A percentile compares a stretch with the other conserved stretches of the same genome.
phyloP scores from a whole-genome alignment of 2,113 vertebrate species.

The Cranoglanis bouderius region DNA sequence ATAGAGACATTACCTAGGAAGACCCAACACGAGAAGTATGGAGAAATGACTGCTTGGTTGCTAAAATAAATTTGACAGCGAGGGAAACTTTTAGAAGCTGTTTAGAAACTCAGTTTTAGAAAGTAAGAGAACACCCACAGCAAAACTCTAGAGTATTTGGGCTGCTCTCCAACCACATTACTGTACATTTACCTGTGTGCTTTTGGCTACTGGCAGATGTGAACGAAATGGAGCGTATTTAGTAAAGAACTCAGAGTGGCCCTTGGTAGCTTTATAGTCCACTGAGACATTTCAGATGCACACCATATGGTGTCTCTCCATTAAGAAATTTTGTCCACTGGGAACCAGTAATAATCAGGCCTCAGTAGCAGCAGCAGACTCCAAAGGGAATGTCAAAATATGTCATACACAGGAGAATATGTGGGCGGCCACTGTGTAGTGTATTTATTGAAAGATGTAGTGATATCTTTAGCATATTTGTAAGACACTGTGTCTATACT shows the following conservation, averaged over 20 bases:
- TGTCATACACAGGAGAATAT: slow-evolving; percentile 2
- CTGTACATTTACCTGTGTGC: slow-evolving; percentile 3
- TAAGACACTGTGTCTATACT: not conserved
- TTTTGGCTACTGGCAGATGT: slow-evolving; percentile 55
- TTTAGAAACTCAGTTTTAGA: not conserved
- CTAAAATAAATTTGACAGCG: slow-evolving; percentile 3
- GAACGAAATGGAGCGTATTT: slow-evolving; percentile 59
- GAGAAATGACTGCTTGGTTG: not conserved
- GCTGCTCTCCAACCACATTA: not conserved
- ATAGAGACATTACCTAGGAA: not conserved
- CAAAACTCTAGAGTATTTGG: not conserved
- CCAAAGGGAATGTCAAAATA: slow-evolving; percentile 37
- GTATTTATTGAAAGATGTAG: slow-evolving; percentile 2
- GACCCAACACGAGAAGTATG: not conserved
- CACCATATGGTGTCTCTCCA: slow-evolving; percentile 67
- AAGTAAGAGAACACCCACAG: not conserved
- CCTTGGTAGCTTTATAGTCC: slow-evolving; percentile 53
- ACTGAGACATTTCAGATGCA: slow-evolving; percentile 58
- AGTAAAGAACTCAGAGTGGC: slow-evolving; percentile 57
- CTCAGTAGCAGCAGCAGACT: slow-evolving; percentile 52
- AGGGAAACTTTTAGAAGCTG: not conserved
- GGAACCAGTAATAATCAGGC: slow-evolving; percentile 62
- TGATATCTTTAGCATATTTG: not conserved
- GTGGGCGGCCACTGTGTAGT: slow-evolving; percentile 4
- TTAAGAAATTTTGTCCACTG: slow-evolving; percentile 63